Evolutionary conservation across 2,797 vertebrate genomes (phyloP), one percentile per base, ranked within the genome.

Genomic region (Masticophis lateralis): DNA sequence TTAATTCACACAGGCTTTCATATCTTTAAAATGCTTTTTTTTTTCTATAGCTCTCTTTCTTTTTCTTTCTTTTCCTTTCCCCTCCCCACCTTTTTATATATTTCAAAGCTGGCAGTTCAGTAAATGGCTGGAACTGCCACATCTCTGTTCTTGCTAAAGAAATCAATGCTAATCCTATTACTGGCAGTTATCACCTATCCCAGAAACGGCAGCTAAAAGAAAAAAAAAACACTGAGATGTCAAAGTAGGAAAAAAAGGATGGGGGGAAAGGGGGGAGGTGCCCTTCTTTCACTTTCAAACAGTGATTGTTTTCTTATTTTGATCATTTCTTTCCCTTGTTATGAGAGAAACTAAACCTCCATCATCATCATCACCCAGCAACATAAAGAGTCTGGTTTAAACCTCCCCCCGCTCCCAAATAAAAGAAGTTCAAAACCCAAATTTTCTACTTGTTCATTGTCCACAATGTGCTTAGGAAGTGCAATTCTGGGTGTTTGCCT

Each of bases 91-190:
- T 96, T 97, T 98, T 99, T 99, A 99, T 98, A 99, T 99, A 99
- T 99, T 99, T 99, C 99, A 99, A 99, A 99, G 99, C 99, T 99
- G 99, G 99, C 99, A 99, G 99, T 99, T 99, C 99, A 99, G 99
- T 99, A 99, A 99, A 99, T 99, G 99, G 98, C 99, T 99, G 98
- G 98, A 99, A 99, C 99, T 98, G 99, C 99, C 99, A 99, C 99
- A 99, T 99, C 99, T 99, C 99, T 99, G 99, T 99, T 99, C 99
- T 99, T 99, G 99, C 99, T 99, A 99, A 99, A 99, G 99, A 99
- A 99, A 99, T 99, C 99, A 99, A 99, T 99, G 99, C 99, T 99
- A 99, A 99, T 99, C 99, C 99, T 99, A 99, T 99, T 99, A 99
- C 99, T 98, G 98, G 99, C 99, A 99, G 99, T 99, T 99, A 99